phyloP scores from a whole-genome alignment of 1,140 invertebrate species.

The Parasteatoda tepidariorum region DNA sequence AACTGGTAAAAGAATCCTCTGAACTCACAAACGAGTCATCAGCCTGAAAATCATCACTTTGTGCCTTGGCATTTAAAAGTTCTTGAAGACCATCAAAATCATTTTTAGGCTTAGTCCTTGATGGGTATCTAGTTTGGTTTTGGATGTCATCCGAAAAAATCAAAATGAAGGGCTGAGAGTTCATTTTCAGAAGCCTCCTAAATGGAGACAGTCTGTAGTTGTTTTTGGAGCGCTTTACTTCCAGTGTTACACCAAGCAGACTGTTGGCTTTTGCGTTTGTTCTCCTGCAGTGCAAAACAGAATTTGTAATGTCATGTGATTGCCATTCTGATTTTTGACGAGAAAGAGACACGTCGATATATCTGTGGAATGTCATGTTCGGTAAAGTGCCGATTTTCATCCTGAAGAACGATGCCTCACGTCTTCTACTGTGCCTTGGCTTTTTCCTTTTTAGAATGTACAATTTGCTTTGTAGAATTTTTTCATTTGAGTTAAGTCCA shows the following conservation, averaged over 20 bases:
- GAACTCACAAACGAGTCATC: too few species aligned
- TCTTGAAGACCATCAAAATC: not conserved
- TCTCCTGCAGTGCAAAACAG: constrained; percentile 13
- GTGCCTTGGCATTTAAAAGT: constrained; percentile 6
- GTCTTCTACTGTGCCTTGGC: constrained; percentile 1
- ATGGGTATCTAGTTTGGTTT: constrained; percentile 1
- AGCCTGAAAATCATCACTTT: not conserved
- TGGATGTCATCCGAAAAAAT: constrained; percentile 39
- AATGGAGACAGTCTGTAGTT: constrained; percentile 7
- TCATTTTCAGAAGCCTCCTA: constrained; percentile 19
- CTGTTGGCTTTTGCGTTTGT: not conserved
- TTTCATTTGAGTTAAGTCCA: constrained; percentile 65
- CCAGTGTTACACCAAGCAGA: constrained; percentile 17
- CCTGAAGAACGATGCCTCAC: constrained; percentile 10
- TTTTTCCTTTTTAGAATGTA: constrained; percentile 23
- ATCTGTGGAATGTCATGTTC: constrained; percentile 14
- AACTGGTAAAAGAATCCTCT: too few species aligned
- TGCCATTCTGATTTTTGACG: constrained; percentile 27
- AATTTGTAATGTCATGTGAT: constrained; percentile 35
- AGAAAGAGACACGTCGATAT: constrained; percentile 15
- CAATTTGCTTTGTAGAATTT: constrained; percentile 49
- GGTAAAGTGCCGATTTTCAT: constrained; percentile 29
- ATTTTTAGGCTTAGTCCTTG: not conserved
- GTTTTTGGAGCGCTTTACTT: constrained; percentile 14
- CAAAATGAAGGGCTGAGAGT: constrained; percentile 38